Evolutionary conservation across 2,888 invertebrate genomes (phyloP).

Genomic region (Calephelis perditalis): DNA sequence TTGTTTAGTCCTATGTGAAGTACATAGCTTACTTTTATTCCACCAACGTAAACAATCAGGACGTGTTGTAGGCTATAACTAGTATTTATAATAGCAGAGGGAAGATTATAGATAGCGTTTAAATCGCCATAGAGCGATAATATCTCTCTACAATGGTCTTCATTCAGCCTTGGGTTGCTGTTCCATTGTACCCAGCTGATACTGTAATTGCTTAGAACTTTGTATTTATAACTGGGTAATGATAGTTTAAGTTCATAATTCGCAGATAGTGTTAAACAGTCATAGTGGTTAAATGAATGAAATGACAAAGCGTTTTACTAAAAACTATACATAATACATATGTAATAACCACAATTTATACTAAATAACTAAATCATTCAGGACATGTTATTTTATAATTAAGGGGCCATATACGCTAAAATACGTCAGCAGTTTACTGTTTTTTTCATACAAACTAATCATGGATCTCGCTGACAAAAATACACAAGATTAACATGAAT

Average conservation of each 20-base stretch:
- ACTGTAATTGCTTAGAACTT: constrained; percentile 28
- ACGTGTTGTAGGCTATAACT: too few species aligned
- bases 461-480: too few species aligned
- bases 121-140: constrained; percentile 35
- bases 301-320: not conserved
- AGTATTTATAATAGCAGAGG: constrained; percentile 13
- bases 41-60: too few species aligned
- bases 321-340: not conserved
- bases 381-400: too few species aligned
- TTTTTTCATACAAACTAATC: too few species aligned
- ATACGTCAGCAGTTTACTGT: too few species aligned
- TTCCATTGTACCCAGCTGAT: constrained; percentile 61
- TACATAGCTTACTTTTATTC: too few species aligned
- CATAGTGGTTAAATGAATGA: not conserved
- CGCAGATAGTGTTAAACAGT: constrained; percentile 6
- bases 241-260: constrained; percentile 15
- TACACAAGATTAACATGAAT: too few species aligned
- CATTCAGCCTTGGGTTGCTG: constrained; percentile 44
- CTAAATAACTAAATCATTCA: too few species aligned
- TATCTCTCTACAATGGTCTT: constrained; percentile 44
- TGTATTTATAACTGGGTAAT: constrained; percentile 21
- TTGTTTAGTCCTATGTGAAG: too few species aligned
- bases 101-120: constrained; percentile 22
- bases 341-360: not conserved
- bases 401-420: too few species aligned